A percentile compares a stretch with the other conserved stretches of the same genome.
Evolutionary conservation across 92 coral and sea anemone species (phyloP).

Genomic region (Anthopleura xanthogrammica): DNA sequence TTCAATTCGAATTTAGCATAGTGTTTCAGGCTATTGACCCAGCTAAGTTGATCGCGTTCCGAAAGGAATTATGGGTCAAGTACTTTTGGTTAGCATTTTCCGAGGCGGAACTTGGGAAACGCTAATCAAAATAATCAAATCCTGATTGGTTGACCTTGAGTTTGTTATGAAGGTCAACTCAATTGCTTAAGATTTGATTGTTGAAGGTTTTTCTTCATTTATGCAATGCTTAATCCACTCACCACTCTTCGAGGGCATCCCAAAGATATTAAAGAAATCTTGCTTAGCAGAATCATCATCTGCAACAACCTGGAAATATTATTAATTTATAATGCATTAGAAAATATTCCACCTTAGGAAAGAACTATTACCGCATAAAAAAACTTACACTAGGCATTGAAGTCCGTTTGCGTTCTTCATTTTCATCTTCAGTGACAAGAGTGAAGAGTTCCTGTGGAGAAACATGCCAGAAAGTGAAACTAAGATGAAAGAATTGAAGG

Average conservation of each 20-base stretch:
- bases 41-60: too few relatives aligned
- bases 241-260: constrained; percentile 54
- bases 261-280: constrained; percentile 67
- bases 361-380: not conserved
- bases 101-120: too few relatives aligned
- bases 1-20: too few relatives aligned
- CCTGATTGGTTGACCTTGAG: too few relatives aligned
- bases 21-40: too few relatives aligned
- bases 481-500: not conserved
- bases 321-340: not conserved
- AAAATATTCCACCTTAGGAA: not conserved
- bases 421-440: constrained; percentile 25
- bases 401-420: not conserved
- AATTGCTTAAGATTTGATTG: too few relatives aligned
- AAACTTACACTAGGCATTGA: not conserved
- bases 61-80: too few relatives aligned
- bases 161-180: too few relatives aligned
- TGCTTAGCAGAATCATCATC: constrained; percentile 33
- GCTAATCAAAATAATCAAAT: too few relatives aligned
- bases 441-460: constrained; percentile 54
- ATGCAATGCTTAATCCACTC: not conserved
- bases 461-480: not conserved
- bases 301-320: constrained; percentile 2
- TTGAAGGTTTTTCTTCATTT: too few relatives aligned
- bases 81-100: too few relatives aligned